Evolutionary conservation across 1,140 invertebrate species (phyloP).

Genomic region (Drosophila seguyi): DNA sequence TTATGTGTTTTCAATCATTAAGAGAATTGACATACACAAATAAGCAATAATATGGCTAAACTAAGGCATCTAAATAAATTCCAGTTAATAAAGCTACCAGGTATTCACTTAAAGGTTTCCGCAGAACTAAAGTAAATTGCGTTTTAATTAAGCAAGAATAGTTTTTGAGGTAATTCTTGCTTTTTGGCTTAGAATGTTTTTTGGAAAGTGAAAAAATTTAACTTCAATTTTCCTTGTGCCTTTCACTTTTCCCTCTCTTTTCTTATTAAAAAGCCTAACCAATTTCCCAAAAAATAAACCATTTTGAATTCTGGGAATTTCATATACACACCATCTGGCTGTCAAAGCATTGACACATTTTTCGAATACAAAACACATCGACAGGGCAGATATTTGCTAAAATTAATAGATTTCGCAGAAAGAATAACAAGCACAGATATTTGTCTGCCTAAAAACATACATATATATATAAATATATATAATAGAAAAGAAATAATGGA

Average conservation of each 20-base stretch:
- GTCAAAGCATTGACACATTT: slow-evolving; percentile 17
- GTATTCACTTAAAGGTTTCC: neutral
- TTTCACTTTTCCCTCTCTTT: too few relatives aligned
- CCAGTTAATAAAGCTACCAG: slow-evolving; percentile 4
- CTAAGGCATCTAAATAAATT: neutral
- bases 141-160: neutral
- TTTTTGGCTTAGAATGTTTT: neutral
- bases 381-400: neutral
- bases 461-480: neutral
- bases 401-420: slow-evolving; percentile 9
- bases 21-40: slow-evolving; percentile 1
- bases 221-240: neutral
- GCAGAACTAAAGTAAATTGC: too few relatives aligned
- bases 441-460: neutral
- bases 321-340: neutral
- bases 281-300: neutral
- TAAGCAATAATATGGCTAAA: neutral
- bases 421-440: neutral
- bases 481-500: neutral
- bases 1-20: slow-evolving; percentile 7
- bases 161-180: neutral
- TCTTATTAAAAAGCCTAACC: neutral
- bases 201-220: neutral
- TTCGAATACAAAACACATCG: slow-evolving; percentile 40
- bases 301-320: slow-evolving; percentile 7